Conservation (phyloP, 2,888 invertebrate species). For the Gastrophysa polygoni region DNA sequence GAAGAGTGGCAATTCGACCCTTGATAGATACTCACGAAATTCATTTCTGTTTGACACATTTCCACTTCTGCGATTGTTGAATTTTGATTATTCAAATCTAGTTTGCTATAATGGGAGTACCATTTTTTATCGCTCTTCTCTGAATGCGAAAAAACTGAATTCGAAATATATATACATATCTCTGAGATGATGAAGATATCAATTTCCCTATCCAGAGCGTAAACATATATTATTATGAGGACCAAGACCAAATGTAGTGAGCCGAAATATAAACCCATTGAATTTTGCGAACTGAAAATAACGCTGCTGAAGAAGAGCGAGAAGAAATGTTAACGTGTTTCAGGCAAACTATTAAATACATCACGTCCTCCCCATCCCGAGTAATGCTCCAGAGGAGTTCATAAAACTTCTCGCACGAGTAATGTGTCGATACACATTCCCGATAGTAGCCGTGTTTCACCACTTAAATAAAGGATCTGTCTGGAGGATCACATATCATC, state of each 20-base stretch:
- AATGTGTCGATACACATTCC: conserved; percentile 9
- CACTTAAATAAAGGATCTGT: conserved; percentile 8
- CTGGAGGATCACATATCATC: conserved; percentile 7
- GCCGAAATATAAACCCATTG: background rate
- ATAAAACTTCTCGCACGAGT: conserved; percentile 1
- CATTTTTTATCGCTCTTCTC: no score
- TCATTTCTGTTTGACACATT: no score
- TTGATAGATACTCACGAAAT: no score
- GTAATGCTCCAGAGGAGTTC: conserved; percentile 11
- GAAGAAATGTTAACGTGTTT: conserved; percentile 15
- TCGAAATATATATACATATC: no score
- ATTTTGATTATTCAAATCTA: no score
- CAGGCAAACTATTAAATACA: conserved; percentile 13
- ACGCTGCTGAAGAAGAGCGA: background rate
- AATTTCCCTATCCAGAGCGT: background rate
- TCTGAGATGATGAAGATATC: background rate
- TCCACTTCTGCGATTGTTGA: no score
- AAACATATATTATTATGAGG: no score
- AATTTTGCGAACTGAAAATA: background rate
- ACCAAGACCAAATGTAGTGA: no score
- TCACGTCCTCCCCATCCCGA: conserved; percentile 13
- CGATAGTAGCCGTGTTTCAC: background rate
- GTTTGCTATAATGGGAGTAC: no score
- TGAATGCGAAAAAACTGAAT: no score
- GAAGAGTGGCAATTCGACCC: no score